Evolutionary conservation across 2,888 invertebrate species (phyloP).

Genomic region (Andrena haemorrhoa): DNA sequence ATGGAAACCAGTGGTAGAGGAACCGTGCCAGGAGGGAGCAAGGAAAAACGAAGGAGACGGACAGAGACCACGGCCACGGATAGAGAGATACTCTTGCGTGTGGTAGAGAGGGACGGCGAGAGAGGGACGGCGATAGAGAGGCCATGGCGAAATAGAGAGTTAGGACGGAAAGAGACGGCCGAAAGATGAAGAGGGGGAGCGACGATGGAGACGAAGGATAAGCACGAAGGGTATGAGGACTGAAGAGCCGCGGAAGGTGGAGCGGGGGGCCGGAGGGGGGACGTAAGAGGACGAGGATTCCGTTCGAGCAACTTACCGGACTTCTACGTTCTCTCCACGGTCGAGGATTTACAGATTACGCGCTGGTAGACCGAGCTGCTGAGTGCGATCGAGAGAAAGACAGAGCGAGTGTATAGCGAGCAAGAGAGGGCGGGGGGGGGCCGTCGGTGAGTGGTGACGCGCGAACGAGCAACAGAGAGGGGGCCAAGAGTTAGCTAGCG

Average conservation of each 20-base stretch:
- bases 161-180: constrained; percentile 56
- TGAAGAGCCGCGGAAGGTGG: constrained; percentile 57
- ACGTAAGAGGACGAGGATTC: constrained; percentile 77
- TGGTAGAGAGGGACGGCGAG: constrained; percentile 2
- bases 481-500: constrained; percentile 46
- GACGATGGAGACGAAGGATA: constrained; percentile 61
- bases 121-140: constrained; percentile 12
- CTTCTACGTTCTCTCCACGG: constrained; percentile 82
- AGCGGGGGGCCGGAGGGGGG: constrained; percentile 34
- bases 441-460: constrained; percentile 50
- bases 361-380: constrained; percentile 74
- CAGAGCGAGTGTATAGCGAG: constrained; percentile 30
- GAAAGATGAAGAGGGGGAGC: constrained; percentile 67
- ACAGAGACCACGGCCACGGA: constrained; percentile 29
- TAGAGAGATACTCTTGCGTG: constrained; percentile 37
- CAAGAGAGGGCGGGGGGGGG: constrained; percentile 30
- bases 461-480: constrained; percentile 53
- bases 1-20: constrained; percentile 57
- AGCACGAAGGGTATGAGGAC: constrained; percentile 55
- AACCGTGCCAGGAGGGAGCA: constrained; percentile 43
- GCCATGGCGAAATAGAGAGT: constrained; percentile 41
- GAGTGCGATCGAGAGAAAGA: constrained; percentile 65
- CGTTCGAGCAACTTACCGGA: constrained; percentile 83
- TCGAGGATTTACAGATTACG: constrained; percentile 85
- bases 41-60: constrained; percentile 64